Evolutionary conservation across 2,888 invertebrate species (phyloP).

Genomic region (Drepana falcataria): DNA sequence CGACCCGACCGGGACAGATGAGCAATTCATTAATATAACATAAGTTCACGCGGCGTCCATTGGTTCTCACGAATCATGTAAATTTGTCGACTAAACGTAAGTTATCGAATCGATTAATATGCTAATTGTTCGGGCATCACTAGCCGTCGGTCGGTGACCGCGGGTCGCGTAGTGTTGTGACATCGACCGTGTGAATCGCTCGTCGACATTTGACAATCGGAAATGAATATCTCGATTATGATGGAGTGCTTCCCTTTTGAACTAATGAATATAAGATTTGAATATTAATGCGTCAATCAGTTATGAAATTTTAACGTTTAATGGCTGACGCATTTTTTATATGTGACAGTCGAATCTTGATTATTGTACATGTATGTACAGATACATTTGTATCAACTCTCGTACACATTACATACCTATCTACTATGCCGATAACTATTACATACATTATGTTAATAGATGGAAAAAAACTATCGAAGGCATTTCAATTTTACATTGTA

Average conservation of each 20-base stretch:
- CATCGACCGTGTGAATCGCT: constrained; percentile 92
- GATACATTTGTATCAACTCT: too few relatives aligned
- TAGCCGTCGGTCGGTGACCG: constrained; percentile 67
- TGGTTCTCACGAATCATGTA: constrained; percentile 78
- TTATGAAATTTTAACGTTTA: background rate
- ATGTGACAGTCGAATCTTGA: background rate
- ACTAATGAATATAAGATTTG: constrained; percentile 1
- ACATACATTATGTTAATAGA: too few relatives aligned
- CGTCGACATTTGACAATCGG: constrained; percentile 34
- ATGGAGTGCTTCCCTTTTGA: constrained; percentile 5
- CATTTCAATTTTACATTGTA: too few relatives aligned
- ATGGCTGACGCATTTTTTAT: background rate
- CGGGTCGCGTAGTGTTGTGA: constrained; percentile 75
- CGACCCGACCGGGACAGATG: constrained; percentile 52
- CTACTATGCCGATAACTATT: too few relatives aligned
- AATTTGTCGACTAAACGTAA: constrained; percentile 77
- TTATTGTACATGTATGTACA: background rate
- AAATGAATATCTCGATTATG: constrained; percentile 32
- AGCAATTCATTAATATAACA: constrained; percentile 78
- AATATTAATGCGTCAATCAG: constrained; percentile 5
- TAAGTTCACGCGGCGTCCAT: constrained; percentile 71
- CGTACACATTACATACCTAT: too few relatives aligned
- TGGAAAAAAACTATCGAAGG: too few relatives aligned
- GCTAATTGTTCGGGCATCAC: constrained; percentile 73
- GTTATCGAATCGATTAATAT: constrained; percentile 78